Base-by-base conservation (phyloP, 2,113 vertebrate genomes). In the Oryzias curvinotus region DNA sequence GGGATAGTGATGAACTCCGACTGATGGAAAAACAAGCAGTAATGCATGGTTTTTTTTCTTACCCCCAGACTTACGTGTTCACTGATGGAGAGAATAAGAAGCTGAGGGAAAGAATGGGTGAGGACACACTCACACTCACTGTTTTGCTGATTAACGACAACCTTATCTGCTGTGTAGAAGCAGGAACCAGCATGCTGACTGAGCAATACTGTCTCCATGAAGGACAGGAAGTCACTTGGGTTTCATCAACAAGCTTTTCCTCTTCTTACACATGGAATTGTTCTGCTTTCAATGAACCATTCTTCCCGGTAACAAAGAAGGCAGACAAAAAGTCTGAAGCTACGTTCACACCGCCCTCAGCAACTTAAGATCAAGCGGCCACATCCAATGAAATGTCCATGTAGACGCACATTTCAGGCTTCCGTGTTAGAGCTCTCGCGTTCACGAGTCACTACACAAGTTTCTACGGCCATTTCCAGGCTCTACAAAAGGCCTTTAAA, bases 51-150 rank as follows among this genome's bases (percentile, higher is more conserved):
- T 51, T 51, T n/a, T 62, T 21, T 42, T 42, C 57, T 88, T 60
- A n/a, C 92, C 92, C 63, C 71, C 87, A 98, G 96, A 96, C 94
- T 0, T 97, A 94, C 64, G 93, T 98, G 85, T 98, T 98, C 89
- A 98, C 95, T 0, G 96, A 98, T 3, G 93, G 91, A 30, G 95
- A 95, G 58, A 95, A 97, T 48, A 86, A 94, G 26, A 88, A 77
- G 26, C 88, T 98, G 85, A 91, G 93, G 87, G 91, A 90, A 71
- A 94, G 87, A 80, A 90, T 93, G 74, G 93, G 96, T 98, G 91
- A 95, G 95, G 7, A 18, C 53, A 26, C 42, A 49, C 44, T 25
- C 55, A 59, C 67, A 62, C 68, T 57, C 68, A 65, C 43, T 19
- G 41, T 76, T 78, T 63, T 5, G 74, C 82, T 88, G 76, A 85